phyloP scores from a whole-genome alignment of 2,797 vertebrate species.

The Gallirallus australis region DNA sequence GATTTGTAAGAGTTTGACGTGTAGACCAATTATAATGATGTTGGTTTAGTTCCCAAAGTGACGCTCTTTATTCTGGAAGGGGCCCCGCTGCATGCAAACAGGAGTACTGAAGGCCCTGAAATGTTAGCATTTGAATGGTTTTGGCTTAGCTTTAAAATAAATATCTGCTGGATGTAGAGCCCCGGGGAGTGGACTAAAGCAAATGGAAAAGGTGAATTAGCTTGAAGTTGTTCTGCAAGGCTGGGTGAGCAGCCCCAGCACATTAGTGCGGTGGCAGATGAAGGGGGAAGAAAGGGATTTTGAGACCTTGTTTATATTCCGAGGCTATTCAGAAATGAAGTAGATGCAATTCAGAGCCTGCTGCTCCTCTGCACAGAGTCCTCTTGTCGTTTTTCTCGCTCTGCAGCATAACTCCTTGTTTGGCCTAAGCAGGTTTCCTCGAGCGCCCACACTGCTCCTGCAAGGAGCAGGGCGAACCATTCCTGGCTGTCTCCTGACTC shows the following conservation, averaged over 20 bases:
- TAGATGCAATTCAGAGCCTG: background rate
- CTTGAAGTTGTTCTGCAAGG: background rate
- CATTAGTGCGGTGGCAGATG: background rate
- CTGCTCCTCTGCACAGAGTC: background rate
- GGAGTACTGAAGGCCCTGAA: background rate
- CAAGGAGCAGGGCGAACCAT: accelerated
- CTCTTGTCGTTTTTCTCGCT: accelerated
- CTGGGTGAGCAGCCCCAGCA: background rate
- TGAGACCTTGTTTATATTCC: background rate
- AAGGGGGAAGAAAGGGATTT: background rate
- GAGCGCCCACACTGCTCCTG: accelerated
- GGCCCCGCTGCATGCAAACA: background rate
- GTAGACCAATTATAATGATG: background rate
- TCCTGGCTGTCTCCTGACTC: background rate
- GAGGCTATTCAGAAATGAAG: background rate
- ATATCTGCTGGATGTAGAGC: background rate
- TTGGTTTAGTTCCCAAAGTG: conserved; percentile 11
- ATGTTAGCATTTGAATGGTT: background rate
- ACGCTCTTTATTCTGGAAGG: conserved; percentile 2
- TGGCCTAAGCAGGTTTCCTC: accelerated
- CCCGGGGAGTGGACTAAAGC: background rate
- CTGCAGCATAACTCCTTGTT: background rate
- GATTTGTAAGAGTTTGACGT: background rate
- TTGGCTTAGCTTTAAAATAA: conserved; percentile 43
- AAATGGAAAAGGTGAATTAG: background rate